A percentile compares a stretch with the other conserved stretches of the same genome.
Evolutionary conservation across 2,113 vertebrate species (phyloP).

Genomic region (Myotis yumanensis): DNA sequence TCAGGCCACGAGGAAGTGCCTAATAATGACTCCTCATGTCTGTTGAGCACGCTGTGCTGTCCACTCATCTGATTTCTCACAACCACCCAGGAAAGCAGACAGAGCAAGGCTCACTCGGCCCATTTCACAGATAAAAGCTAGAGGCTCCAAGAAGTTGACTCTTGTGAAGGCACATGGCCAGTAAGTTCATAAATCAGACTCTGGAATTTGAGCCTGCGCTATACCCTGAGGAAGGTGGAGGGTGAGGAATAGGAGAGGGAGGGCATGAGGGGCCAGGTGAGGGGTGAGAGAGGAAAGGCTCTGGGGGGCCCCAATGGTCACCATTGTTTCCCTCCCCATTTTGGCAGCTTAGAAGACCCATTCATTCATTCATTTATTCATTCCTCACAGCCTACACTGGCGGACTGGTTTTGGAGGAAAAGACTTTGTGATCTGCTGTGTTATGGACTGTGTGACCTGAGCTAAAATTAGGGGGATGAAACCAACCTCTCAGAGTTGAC

Average conservation of each 20-base stretch:
- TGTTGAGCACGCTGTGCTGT: fast-evolving
- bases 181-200: not conserved
- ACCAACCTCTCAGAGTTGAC: not conserved
- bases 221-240: not conserved
- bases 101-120: not conserved
- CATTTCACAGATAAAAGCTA: not conserved
- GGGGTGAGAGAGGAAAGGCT: not conserved
- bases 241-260: not conserved
- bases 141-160: not conserved
- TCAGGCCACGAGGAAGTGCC: fast-evolving
- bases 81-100: not conserved
- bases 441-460: not conserved
- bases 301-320: not conserved
- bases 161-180: fast-evolving
- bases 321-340: not conserved
- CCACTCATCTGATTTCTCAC: not conserved
- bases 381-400: fast-evolving
- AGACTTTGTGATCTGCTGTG: not conserved
- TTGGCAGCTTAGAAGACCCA: not conserved
- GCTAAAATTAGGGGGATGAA: not conserved
- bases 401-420: not conserved
- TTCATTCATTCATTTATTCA: not conserved
- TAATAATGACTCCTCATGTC: fast-evolving
- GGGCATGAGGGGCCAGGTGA: no score
- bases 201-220: not conserved